These are phyloP conservation scores for Nowickia ferox DNA, from an alignment of 2,888 invertebrate species.

Conservation along the genomic window DNA sequence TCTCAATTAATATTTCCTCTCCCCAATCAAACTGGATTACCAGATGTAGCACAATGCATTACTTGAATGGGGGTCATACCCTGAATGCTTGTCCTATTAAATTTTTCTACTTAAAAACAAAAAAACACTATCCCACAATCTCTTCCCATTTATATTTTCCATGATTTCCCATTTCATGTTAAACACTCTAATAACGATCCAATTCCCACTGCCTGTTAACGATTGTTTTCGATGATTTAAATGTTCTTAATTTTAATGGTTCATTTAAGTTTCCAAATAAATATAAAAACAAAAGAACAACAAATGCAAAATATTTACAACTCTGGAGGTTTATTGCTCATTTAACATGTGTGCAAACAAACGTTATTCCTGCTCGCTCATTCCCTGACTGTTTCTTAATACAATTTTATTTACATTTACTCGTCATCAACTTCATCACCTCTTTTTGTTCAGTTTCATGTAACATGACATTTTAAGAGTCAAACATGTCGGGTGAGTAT, in stretches of 20 bases:
- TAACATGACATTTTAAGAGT: constrained; percentile 46
- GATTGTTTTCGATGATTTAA: neutral
- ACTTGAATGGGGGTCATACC: too few relatives aligned
- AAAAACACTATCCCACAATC: neutral
- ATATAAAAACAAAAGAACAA: constrained; percentile 17
- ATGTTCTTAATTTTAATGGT: constrained; percentile 51
- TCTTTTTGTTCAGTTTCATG: constrained; percentile 26
- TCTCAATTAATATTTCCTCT: too few relatives aligned
- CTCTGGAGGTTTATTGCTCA: constrained; percentile 51
- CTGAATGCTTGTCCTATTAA: too few relatives aligned
- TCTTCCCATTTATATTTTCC: neutral
- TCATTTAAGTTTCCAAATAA: constrained; percentile 54
- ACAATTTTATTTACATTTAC: constrained; percentile 43
- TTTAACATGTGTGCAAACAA: constrained; percentile 59
- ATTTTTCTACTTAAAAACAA: too few relatives aligned
- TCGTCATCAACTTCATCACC: constrained; percentile 28
- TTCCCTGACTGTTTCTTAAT: neutral
- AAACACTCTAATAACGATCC: constrained; percentile 27
- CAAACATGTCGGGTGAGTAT: neutral
- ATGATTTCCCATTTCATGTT: neutral
- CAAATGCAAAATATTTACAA: constrained; percentile 37
- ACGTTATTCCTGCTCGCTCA: constrained; percentile 28
- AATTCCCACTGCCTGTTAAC: constrained; percentile 33
- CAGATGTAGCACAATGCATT: too few relatives aligned
- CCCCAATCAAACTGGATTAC: too few relatives aligned